These are phyloP conservation scores for Bombyx huttoni DNA, from an alignment of 2,888 invertebrate species.

Conservation along the genomic window DNA sequence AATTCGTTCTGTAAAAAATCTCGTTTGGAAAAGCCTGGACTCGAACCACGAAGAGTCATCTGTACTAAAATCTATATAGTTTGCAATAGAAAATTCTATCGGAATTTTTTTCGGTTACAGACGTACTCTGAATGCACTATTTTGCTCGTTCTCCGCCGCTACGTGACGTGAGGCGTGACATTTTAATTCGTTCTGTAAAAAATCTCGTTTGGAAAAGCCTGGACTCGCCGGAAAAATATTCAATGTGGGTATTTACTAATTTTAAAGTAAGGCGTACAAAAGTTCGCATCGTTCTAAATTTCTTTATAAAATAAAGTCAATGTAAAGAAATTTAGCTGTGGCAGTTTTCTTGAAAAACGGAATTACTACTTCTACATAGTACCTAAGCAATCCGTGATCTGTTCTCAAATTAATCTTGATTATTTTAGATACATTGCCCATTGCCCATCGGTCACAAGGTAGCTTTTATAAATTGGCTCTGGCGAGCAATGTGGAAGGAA, in stretches of 20 bases:
- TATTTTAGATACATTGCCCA: too few relatives aligned
- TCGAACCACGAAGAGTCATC: background rate
- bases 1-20: conserved; percentile 1
- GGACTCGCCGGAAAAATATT: background rate
- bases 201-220: background rate
- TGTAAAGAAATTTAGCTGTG: background rate
- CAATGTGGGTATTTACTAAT: background rate
- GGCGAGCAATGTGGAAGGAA: too few relatives aligned
- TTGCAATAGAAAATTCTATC: background rate
- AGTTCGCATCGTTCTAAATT: background rate
- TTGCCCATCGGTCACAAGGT: too few relatives aligned
- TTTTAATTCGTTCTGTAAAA: conserved; percentile 2
- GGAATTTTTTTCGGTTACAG: background rate
- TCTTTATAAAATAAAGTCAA: background rate
- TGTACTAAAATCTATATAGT: too few relatives aligned
- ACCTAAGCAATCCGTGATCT: too few relatives aligned
- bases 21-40: background rate
- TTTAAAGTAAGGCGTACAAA: background rate
- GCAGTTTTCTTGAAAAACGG: too few relatives aligned
- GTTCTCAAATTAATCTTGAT: too few relatives aligned
- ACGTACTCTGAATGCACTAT: background rate
- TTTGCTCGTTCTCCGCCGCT: background rate
- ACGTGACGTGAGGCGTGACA: conserved; percentile 1
- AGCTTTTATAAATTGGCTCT: too few relatives aligned
- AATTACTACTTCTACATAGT: too few relatives aligned